These are phyloP conservation scores for Cephus pulcher DNA, from an alignment of 2,888 invertebrate genomes.

Conservation along the genomic window DNA sequence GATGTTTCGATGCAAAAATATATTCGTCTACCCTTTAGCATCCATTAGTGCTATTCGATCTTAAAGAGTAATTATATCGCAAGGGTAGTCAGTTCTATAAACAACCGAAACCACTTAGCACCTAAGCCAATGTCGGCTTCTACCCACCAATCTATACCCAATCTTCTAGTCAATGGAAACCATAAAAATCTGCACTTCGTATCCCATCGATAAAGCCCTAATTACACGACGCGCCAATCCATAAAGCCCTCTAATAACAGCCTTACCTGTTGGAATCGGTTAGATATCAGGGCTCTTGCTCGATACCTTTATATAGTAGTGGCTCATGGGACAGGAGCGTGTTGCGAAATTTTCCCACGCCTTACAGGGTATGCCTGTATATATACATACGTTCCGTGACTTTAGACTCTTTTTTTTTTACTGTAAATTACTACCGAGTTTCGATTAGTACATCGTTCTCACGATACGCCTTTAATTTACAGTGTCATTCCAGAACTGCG, in stretches of 20 bases:
- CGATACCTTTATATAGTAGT: background rate
- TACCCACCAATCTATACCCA: conserved; percentile 46
- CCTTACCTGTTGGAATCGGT: conserved; percentile 29
- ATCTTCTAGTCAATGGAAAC: conserved; percentile 41
- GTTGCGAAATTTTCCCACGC: background rate
- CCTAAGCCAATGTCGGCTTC: conserved; percentile 36
- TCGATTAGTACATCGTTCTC: background rate
- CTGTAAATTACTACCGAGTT: background rate
- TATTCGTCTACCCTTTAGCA: background rate
- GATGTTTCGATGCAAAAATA: background rate
- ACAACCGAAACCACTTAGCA: conserved; percentile 50
- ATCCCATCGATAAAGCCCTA: conserved; percentile 53
- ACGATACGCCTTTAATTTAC: background rate
- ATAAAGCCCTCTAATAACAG: conserved; percentile 45
- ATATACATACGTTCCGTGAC: background rate
- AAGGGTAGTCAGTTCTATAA: conserved; percentile 37
- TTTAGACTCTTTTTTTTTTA: background rate
- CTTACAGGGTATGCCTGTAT: background rate
- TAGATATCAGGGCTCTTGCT: background rate
- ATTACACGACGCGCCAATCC: conserved; percentile 50
- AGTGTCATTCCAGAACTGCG: background rate
- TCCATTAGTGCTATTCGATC: conserved; percentile 16
- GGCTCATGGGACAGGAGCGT: background rate
- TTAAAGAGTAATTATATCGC: conserved; percentile 34
- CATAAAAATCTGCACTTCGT: conserved; percentile 44